Base-by-base conservation (phyloP, 2,888 invertebrate genomes). In the Habroteleia sp. region DNA sequence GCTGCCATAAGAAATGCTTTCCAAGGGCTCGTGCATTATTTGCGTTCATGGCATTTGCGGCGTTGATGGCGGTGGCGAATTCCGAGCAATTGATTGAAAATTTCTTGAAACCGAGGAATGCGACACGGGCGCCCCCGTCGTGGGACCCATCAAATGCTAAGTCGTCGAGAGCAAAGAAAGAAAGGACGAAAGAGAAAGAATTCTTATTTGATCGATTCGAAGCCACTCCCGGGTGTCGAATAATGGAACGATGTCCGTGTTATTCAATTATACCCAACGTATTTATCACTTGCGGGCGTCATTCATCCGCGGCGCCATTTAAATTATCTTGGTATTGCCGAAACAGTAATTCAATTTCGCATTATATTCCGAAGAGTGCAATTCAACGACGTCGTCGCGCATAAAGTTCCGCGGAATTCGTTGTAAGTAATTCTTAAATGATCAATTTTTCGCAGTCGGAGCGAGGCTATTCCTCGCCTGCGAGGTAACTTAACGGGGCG, bases 81-180 rank as follows among this genome's bases (percentile, higher is more conserved):
- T 87, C 87, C 87, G 66, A 74, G 81, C 87, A 84, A 87, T 86
- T 87, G 87, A 88, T 88, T 88, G 88, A 88, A 88, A 88, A 87
- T 87, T 85, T 88, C 87, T 88, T 81, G 82, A 83, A 83, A 83
- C 82, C 84, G 83, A 62, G 80, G 84, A 83, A 86, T 84, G 79
- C 74, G 69, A 76, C 68, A 73, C 41, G 54, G 58, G 50, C 37
- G 31, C 29, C 20, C 20, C 23, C 41, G 17, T 14, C 58, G 27
- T 25, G 52, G 42, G 52, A 46, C 60, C 50, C 46, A 56, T 66
- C 54, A 37, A 60, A 68, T 35, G 54, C 20, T 16, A 42, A 68
- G 75, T 60, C 71, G 42, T 46, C 46, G 63, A 41, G 20, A 58
- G 20, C 29, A 60, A 52, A 27, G 39, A 48, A 69, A 13, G 33